Evolutionary conservation across 1,140 invertebrate genomes (phyloP), one percentile per base, ranked within the genome.

Genomic region (Bombus ignitus): DNA sequence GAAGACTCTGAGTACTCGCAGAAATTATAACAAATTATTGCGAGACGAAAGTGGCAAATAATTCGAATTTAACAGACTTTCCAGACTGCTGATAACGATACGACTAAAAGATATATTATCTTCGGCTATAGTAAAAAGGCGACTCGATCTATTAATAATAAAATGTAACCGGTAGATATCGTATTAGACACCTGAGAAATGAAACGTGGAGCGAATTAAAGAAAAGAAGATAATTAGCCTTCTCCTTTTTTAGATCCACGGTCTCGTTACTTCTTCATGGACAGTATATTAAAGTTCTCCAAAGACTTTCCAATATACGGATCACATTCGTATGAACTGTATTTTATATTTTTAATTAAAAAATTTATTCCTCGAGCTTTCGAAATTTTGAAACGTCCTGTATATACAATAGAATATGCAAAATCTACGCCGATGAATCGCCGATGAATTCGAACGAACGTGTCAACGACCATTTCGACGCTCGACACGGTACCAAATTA

Each of bases 251-350:
- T 22, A 53, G 47, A 53, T 53, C 18, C 18, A 53, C 0, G 18
- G 47, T 1, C 47, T 2, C 0, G 22, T 22, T 18, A 2, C 1
- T 22, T 53, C 18, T 22, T 53, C 18, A 0, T 22, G 2, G 18
- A 53, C 18, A 0, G 47, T 53, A 2, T 8, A 22, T 53, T 22
- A 53, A 53, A 53, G 18, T 53, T 53, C 0, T 32, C 32, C 32
- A 32, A 32, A 32, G 47, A 53, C 1, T 53, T 53, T 53, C 1
- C 47, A 1, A 53, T 53, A 53, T 2, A 6, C 47, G 0, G 18
- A 18, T 53, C 47, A 53, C 22, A 22, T 22, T 53, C 18, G 18
- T 8, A 22, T 0, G 47, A 53, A 22, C 18, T 22, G 18, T 53
- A 53, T 53, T 6, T 53, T 22, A 53, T 22, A 53, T 53, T 53